These are phyloP conservation scores for Megathymus violae DNA, from an alignment of 1,140 invertebrate genomes.

Conservation along the genomic window DNA sequence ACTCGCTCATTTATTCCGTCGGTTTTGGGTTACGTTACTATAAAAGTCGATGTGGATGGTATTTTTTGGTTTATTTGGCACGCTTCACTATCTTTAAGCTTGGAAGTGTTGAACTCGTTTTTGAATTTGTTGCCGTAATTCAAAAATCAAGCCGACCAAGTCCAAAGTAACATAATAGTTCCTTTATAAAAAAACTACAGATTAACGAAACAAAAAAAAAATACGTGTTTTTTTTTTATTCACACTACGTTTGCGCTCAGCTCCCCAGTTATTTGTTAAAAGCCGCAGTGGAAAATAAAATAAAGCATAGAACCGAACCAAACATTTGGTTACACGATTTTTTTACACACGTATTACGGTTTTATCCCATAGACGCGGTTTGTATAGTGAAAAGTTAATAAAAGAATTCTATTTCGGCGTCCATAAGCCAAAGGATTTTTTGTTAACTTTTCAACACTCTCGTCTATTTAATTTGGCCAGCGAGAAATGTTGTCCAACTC, in stretches of 20 bases:
- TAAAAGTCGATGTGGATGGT: neutral
- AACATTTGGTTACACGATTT: slow-evolving; percentile 29
- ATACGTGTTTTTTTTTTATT: slow-evolving; percentile 35
- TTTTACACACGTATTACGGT: slow-evolving; percentile 4
- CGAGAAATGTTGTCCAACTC: too few species aligned
- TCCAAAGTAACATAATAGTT: too few species aligned
- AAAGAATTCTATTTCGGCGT: neutral
- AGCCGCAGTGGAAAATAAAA: slow-evolving; percentile 41
- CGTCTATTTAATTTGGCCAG: too few species aligned
- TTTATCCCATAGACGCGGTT: slow-evolving; percentile 3
- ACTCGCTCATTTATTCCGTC: slow-evolving; percentile 19
- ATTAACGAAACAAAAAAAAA: slow-evolving; percentile 9
- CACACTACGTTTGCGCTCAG: slow-evolving; percentile 42
- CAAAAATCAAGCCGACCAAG: too few species aligned
- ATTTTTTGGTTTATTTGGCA: neutral
- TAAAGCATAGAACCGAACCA: slow-evolving; percentile 3
- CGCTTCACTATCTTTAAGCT: neutral
- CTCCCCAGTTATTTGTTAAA: slow-evolving; percentile 28
- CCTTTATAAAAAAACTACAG: too few species aligned
- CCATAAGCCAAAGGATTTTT: neutral
- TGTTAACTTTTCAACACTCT: neutral
- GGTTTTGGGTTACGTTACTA: slow-evolving; percentile 29
- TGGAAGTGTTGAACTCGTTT: neutral
- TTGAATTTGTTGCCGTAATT: too few species aligned
- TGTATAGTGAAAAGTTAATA: slow-evolving; percentile 2